phyloP scores from a whole-genome alignment of 2,888 invertebrate species.

The Synanthedon myopaeformis region DNA sequence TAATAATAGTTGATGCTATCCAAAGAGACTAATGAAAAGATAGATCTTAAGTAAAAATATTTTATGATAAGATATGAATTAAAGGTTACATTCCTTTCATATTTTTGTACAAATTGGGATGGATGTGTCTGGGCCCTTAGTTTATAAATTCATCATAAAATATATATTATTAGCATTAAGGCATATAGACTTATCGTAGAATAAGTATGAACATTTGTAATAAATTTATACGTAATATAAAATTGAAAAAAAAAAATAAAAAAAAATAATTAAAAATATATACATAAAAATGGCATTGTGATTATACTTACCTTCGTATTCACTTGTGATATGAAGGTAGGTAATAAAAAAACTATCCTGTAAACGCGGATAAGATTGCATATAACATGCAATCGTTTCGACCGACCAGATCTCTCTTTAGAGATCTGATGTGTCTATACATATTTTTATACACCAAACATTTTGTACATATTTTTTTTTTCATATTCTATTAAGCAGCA shows the following conservation, averaged over 20 bases:
- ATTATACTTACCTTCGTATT: conserved; percentile 32
- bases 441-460: conserved; percentile 61
- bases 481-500: conserved; percentile 27
- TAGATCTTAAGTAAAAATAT: conserved; percentile 40
- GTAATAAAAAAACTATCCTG: conserved; percentile 50
- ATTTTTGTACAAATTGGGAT: conserved; percentile 57
- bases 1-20: conserved; percentile 64
- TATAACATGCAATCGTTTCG: conserved; percentile 58
- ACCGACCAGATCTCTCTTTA: conserved; percentile 63
- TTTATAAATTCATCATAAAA: conserved; percentile 68
- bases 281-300: conserved; percentile 58
- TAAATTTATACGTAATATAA: conserved; percentile 17
- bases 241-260: conserved; percentile 17
- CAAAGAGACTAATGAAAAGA: conserved; percentile 53
- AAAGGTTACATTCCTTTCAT: conserved; percentile 71
- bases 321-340: conserved; percentile 39
- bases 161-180: conserved; percentile 51
- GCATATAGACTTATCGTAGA: conserved; percentile 54
- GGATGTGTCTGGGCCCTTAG: conserved; percentile 69
- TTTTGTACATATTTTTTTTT: conserved; percentile 58
- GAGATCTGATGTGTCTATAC: conserved; percentile 64
- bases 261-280: conserved; percentile 22
- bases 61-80: conserved; percentile 67
- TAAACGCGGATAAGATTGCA: conserved; percentile 62
- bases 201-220: conserved; percentile 23